Evolutionary conservation across 2,113 vertebrate species (phyloP), one percentile per base, ranked within the genome.

Genomic region (Pedionomus torquatus): DNA sequence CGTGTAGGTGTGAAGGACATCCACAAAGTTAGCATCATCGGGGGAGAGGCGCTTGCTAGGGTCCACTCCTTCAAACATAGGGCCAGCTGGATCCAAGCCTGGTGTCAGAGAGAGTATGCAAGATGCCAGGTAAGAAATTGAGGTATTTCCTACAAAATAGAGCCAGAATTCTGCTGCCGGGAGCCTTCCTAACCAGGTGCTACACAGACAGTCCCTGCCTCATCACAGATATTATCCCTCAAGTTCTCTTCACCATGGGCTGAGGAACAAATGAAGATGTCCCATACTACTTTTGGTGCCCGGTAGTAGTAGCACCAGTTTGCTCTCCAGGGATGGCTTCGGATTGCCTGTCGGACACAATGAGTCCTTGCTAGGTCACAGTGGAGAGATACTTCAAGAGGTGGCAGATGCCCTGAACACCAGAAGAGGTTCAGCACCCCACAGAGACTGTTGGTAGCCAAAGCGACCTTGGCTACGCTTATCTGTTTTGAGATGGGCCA

Each of bases 81-180:
- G 99, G n/a, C 99, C 99, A 2, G 99, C 99, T 0, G 99, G 99
- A 93, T 99, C 99, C 95, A 99, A 94, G 55, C 99, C 99, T 99
- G 83, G 10, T 55, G 54, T 20, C 4, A 46, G 57, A 75, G 74
- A 63, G 9, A 64, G 25, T 7, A 28, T 3, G 9, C 28, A 46
- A 55, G 35, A 57, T 0, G 10, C 24, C 33, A 39, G 51, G 75
- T 87, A 7, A 97, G 66, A 39, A 78, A 78, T 0, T 4, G 33
- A 18, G 80, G 24, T 55, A 3, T 63, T 72, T 68, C 35, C 7
- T 4, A 6, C 2, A 28, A 33, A 79, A 54, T 3, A n/a, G 0
- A 48, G 35, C 16, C 39, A 86, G 57, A 25, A 86, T 20, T 26
- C 43, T 66, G 30, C 69, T 91, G 66, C n/a, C 41, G 26, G n/a